Conservation (phyloP, 2,888 invertebrate genomes). For the Villa cingulata region DNA sequence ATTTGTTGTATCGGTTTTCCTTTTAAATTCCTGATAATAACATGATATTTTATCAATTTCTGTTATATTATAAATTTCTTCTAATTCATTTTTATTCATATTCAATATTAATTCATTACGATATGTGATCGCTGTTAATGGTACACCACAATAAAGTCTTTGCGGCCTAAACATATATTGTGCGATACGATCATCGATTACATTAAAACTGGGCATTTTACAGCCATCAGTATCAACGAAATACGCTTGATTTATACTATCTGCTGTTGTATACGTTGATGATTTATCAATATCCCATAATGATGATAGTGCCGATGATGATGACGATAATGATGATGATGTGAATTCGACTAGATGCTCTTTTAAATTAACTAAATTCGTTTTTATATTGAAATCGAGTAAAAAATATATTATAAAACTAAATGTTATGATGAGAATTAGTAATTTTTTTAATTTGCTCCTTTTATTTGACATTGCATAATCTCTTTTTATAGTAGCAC, state of each 20-base stretch:
- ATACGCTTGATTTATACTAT: constrained; percentile 27
- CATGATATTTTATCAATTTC: constrained; percentile 23
- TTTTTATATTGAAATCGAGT: constrained; percentile 30
- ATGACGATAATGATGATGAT: neutral
- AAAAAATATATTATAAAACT: constrained; percentile 31
- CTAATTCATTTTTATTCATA: constrained; percentile 22
- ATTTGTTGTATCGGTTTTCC: constrained; percentile 23
- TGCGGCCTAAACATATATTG: constrained; percentile 26
- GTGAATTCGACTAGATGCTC: constrained; percentile 12
- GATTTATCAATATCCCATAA: no score
- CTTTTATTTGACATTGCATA: neutral
- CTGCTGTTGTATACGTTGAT: constrained; percentile 1
- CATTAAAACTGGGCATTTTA: constrained; percentile 33
- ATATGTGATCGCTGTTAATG: constrained; percentile 22
- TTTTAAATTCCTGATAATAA: constrained; percentile 24
- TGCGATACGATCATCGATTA: constrained; percentile 26
- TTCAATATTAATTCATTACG: constrained; percentile 22
- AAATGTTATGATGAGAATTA: neutral
- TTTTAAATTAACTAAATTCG: constrained; percentile 25
- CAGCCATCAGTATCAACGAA: constrained; percentile 34
- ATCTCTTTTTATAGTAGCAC: no score
- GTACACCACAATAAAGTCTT: constrained; percentile 23
- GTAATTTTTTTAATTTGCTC: neutral
- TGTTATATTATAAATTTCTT: constrained; percentile 22
- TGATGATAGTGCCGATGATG: neutral